Base-by-base conservation (phyloP, 2,888 invertebrate species). In the Campaea margaritaria region DNA sequence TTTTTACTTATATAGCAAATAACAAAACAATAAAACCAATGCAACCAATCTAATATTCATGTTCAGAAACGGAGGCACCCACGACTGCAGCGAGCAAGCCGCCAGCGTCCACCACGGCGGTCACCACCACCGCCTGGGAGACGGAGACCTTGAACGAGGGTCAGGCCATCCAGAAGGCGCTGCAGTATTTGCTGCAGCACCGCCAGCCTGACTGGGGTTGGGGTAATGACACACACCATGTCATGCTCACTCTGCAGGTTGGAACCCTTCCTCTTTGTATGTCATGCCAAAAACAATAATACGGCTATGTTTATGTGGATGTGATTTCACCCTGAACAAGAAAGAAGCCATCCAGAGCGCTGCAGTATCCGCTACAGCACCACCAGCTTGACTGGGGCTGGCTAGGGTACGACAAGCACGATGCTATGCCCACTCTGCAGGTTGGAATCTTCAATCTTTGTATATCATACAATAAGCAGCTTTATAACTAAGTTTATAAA, bases 341-440 rank as follows among this genome's bases (percentile, higher is more conserved):
- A 94, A 94, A 0, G 93, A 93, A 67, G 94, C 95, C 54, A 91
- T 95, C 60, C 94, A 94, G 75, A 93, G 97, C 96, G 0, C 85
- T 96, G 58, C 94, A 95, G 69, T 97, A 96, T 94, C 87, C 97
- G 16, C 93, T 95, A 77, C 94, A 94, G 69, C 96, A 96, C 72
- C 93, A 96, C 21, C 95, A 95, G 70, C 90, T 93, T 2, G 96
- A 96, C 79, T 96, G 95, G 93, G 96, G 96, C 7, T 97, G 97
- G 96, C n/a, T n/a, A n/a, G 95, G 95, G 38, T 96, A 96, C 73
- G 96, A 97, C 76, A 97, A 97, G 0, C 96, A 97, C 65, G 95
- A 96, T 75, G 97, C 96, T 2, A 94, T 97, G 78, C 93, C 97
- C 42, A 96, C 97, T 34, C 93, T 97, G 58, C 96, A 96, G 86